phyloP scores from a whole-genome alignment of 2,888 invertebrate genomes.

The Zhengitettix transpicula region DNA sequence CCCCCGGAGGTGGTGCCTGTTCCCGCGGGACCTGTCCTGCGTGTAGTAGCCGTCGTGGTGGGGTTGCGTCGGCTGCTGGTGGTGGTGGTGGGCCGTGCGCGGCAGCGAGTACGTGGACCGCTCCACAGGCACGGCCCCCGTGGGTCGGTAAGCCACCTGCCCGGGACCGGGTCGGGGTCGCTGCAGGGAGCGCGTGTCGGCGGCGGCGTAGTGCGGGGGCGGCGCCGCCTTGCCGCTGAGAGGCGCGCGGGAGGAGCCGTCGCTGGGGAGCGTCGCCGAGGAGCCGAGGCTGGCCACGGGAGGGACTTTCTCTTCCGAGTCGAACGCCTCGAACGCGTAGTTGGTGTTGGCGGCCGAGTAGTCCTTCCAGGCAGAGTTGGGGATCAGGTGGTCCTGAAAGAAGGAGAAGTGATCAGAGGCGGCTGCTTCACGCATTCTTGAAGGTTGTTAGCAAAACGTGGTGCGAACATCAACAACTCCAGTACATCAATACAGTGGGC shows the following conservation, averaged over 20 bases:
- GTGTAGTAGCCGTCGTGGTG: slow-evolving; percentile 18
- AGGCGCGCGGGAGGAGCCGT: slow-evolving; percentile 13
- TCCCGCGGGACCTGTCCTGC: slow-evolving; percentile 22
- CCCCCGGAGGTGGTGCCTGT: slow-evolving; percentile 16
- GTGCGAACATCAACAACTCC: too few species aligned
- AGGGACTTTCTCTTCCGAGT: slow-evolving; percentile 51
- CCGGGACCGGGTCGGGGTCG: slow-evolving; percentile 25
- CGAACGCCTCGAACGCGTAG: slow-evolving; percentile 79
- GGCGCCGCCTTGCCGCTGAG: slow-evolving; percentile 7
- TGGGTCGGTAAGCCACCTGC: slow-evolving; percentile 20
- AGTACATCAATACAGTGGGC: too few species aligned
- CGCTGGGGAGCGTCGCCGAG: slow-evolving; percentile 18
- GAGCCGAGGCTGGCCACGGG: slow-evolving; percentile 14
- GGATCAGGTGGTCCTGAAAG: slow-evolving; percentile 62
- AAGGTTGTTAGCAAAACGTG: too few species aligned
- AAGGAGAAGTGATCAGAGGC: too few species aligned
- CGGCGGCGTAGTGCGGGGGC: background rate
- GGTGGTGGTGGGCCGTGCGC: slow-evolving; percentile 31
- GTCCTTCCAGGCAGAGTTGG: slow-evolving; percentile 77
- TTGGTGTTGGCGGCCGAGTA: slow-evolving; percentile 70
- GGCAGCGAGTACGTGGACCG: slow-evolving; percentile 62
- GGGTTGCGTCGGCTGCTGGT: slow-evolving; percentile 17
- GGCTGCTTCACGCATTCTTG: too few species aligned
- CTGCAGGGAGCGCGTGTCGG: slow-evolving; percentile 22
- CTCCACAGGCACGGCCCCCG: slow-evolving; percentile 22